A percentile compares a stretch with the other conserved stretches of the same genome.
phyloP scores from a whole-genome alignment of 2,888 invertebrate species.

The Stenchaetothrips biformis region DNA sequence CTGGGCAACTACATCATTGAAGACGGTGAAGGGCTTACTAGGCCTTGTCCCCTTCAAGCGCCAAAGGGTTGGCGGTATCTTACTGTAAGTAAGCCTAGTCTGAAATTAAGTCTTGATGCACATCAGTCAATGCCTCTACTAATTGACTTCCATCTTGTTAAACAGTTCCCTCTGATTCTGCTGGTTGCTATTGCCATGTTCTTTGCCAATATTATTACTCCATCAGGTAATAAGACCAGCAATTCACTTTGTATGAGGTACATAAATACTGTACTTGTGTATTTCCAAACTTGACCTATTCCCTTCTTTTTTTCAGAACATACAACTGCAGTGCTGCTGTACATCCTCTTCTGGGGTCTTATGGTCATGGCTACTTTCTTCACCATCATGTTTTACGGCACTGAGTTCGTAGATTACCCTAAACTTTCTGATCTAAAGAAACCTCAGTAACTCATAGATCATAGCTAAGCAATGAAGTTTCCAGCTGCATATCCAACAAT shows the following conservation, averaged over 20 bases:
- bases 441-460: neutral
- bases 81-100: constrained; percentile 51
- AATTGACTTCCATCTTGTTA: constrained; percentile 33
- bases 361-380: constrained; percentile 75
- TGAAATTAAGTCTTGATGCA: constrained; percentile 27
- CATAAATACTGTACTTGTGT: neutral
- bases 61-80: constrained; percentile 76
- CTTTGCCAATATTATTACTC: constrained; percentile 74
- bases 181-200: constrained; percentile 87
- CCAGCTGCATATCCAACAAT: neutral
- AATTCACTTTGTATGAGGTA: neutral
- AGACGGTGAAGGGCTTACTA: constrained; percentile 67
- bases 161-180: constrained; percentile 78
- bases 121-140: constrained; percentile 25
- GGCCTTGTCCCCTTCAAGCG: constrained; percentile 62
- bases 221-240: constrained; percentile 48
- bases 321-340: constrained; percentile 75
- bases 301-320: constrained; percentile 55
- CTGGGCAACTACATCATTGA: constrained; percentile 78
- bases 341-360: constrained; percentile 91
- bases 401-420: constrained; percentile 93
- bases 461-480: neutral
- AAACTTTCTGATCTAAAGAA: constrained; percentile 50
- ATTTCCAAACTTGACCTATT: constrained; percentile 13
- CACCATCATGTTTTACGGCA: constrained; percentile 80